Conservation (phyloP, 2,797 vertebrate species). For the Notolepis coatsorum region DNA sequence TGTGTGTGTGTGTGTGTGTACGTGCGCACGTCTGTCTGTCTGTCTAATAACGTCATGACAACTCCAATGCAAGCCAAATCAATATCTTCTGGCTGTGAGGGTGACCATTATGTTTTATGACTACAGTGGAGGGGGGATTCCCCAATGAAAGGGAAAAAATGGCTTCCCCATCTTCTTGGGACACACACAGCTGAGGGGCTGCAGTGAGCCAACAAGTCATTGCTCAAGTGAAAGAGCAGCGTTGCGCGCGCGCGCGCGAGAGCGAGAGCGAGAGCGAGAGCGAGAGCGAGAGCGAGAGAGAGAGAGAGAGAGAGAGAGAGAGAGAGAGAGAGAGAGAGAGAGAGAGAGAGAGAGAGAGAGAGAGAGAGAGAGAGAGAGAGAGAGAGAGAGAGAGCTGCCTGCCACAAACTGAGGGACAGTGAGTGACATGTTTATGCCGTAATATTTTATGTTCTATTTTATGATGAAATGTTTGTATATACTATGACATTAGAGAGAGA, state of each 20-base stretch:
- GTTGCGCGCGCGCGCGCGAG: no score
- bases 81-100: neutral
- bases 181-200: neutral
- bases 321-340: neutral
- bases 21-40: no score
- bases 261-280: neutral
- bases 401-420: no score
- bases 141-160: neutral
- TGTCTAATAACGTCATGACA: no score
- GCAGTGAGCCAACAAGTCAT: conserved; percentile 3
- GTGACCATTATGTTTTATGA: no score
- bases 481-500: neutral
- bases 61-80: neutral
- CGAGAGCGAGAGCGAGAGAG: neutral
- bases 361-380: neutral
- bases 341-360: neutral
- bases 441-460: no score
- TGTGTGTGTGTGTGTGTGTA: no score
- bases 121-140: neutral
- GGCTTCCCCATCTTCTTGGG: neutral
- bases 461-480: no score
- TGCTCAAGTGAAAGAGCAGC: neutral
- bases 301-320: no score
- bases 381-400: no score
- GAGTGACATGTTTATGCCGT: neutral